Evolutionary conservation across 2,113 vertebrate genomes (phyloP), one percentile per base, ranked within the genome.

Genomic region (Laterallus jamaicensis): DNA sequence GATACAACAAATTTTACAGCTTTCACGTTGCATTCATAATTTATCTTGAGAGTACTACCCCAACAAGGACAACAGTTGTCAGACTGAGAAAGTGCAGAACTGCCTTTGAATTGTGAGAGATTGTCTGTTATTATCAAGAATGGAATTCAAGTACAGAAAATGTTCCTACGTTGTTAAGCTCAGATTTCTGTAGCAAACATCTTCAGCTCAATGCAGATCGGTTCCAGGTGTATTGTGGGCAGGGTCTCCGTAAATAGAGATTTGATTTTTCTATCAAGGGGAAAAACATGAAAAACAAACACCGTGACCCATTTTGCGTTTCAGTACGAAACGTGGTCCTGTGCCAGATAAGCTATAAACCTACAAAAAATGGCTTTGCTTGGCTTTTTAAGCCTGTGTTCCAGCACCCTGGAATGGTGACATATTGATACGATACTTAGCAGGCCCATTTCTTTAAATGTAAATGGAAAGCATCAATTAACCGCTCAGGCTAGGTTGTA

Each of bases 1-100:
- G 99, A 99, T 99, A 99, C 99, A 99, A 99, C 99, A 99, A 98
- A 99, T 99, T 99, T 99, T 99, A 99, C 99, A 99, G 99, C 99
- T 99, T 99, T 98, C 99, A 99, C 97, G 95, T 99, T 99, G 99
- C 99, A 99, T 99, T 99, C 99, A 99, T 99, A 99, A 99, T 99
- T 99, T 99, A 99, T 99, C 99, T 99, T 98, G 98, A 97, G 98
- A 98, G 98, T 98, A 98, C 98, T 98, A 98, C 98, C 98, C 98
- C 98, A 98, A 98, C 98, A 98, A 98, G 98, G 98, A 98, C 98
- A 98, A 98, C 98, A 98, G 97, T 98, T 98, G 98, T 98, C 98
- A 98, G 96, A 96, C 97, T 97, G 97, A 98, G 97, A 98, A 98
- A 98, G 97, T 98, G 97, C 97, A 98, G 97, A 97, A 97, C 97